These are phyloP conservation scores for Diplogasteroides magnus DNA, from an alignment of 1,140 invertebrate genomes.

Conservation along the genomic window DNA sequence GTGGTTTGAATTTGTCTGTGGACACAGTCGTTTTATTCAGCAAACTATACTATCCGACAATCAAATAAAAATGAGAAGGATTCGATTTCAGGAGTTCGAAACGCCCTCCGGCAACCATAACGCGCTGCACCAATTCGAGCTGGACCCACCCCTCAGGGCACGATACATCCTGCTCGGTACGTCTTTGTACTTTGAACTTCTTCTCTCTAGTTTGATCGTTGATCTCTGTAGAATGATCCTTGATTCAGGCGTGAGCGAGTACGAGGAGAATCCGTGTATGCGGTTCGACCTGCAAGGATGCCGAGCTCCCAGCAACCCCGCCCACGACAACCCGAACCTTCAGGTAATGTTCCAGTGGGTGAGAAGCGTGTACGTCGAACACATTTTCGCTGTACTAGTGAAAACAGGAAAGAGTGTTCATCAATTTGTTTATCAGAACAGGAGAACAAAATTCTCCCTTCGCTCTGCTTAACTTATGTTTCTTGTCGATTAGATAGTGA, in stretches of 20 bases:
- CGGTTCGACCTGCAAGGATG: constrained; percentile 94
- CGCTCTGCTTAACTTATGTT: no score
- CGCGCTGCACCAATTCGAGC: constrained; percentile 85
- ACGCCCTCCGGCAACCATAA: constrained; percentile 78
- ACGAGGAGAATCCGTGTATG: constrained; percentile 89
- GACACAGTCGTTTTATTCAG: neutral
- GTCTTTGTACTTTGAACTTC: no score
- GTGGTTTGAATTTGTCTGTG: neutral
- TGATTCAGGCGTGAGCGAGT: constrained; percentile 79
- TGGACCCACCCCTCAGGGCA: constrained; percentile 85
- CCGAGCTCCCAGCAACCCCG: constrained; percentile 61
- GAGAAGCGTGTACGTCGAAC: no score
- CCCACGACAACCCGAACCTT: constrained; percentile 53
- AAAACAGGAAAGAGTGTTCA: no score
- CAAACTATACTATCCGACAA: neutral
- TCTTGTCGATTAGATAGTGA: no score
- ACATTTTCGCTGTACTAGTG: no score
- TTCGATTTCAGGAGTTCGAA: constrained; percentile 43
- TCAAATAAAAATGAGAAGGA: constrained; percentile 1
- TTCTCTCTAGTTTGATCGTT: neutral
- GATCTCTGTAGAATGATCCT: no score
- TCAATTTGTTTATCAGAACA: no score
- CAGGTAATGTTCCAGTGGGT: no score
- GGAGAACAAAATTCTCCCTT: no score
- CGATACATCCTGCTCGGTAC: constrained; percentile 80